Percentiles rank a stretch among this genome's conserved stretches.
phyloP scores from a whole-genome alignment of 2,797 vertebrate genomes.

The Masticophis lateralis region DNA sequence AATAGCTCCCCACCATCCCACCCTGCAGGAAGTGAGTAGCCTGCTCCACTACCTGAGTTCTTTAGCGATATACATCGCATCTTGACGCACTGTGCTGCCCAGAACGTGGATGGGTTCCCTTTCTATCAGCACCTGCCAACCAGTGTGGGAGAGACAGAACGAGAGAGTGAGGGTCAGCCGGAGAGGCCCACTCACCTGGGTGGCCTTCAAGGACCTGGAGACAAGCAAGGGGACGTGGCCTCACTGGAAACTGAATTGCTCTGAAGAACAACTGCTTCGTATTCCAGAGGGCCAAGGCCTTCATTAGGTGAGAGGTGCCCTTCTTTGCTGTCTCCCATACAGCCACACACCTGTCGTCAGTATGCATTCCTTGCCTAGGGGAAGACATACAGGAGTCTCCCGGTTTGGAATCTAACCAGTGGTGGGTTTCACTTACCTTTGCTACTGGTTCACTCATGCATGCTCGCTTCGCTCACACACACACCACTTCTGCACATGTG shows the following conservation, averaged over 20 bases:
- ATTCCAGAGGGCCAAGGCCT: background rate
- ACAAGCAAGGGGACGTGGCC: too few relatives aligned
- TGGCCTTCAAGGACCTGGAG: background rate
- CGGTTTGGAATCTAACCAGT: background rate
- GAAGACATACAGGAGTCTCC: background rate
- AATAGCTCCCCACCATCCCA: too few relatives aligned
- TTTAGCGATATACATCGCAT: constrained; percentile 17
- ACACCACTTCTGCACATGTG: too few relatives aligned
- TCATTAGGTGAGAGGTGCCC: background rate
- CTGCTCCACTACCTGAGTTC: constrained; percentile 11
- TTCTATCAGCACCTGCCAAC: constrained; percentile 19
- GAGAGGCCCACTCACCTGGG: background rate
- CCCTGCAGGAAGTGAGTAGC: background rate
- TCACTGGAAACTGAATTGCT: background rate
- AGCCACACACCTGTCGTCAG: background rate
- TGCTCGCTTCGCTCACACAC: too few relatives aligned
- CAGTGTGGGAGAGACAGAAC: background rate
- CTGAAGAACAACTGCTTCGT: background rate
- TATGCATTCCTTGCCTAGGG: background rate
- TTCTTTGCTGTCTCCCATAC: background rate
- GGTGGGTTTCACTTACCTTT: too few relatives aligned
- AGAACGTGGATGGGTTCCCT: background rate
- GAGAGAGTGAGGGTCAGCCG: background rate
- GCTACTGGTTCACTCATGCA: too few relatives aligned
- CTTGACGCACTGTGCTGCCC: constrained; percentile 10